Evolutionary conservation across 1,140 invertebrate species (phyloP).

Genomic region (Lamellibrachia luymesi): DNA sequence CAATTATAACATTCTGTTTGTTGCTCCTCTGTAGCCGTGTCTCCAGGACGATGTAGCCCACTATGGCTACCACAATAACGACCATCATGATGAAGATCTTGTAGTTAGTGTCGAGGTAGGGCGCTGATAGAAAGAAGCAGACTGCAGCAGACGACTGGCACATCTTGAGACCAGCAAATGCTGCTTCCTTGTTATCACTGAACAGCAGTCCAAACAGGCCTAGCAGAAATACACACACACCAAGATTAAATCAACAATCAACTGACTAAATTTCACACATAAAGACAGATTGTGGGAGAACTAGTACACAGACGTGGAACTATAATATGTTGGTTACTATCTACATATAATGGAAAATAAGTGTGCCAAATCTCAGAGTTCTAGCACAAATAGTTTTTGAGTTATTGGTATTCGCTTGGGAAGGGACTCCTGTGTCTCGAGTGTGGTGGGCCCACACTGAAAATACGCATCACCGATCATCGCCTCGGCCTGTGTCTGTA

Average conservation of each 20-base stretch:
- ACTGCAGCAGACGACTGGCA: conserved; percentile 22
- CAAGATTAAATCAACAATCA: neutral
- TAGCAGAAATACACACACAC: conserved; percentile 22
- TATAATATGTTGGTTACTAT: no score
- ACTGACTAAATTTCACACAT: no score
- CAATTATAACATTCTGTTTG: neutral
- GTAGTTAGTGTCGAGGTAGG: conserved; percentile 24
- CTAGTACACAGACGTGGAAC: no score
- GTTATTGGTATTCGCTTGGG: no score
- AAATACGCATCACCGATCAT: no score
- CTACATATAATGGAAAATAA: no score
- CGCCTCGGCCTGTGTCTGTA: no score
- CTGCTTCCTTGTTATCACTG: conserved; percentile 41
- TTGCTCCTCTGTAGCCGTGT: neutral
- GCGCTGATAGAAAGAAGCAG: conserved; percentile 21
- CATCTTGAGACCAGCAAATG: conserved; percentile 35
- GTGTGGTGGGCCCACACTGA: no score
- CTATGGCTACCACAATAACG: conserved; percentile 17
- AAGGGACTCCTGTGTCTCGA: no score
- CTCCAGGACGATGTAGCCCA: conserved; percentile 19
- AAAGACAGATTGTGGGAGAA: no score
- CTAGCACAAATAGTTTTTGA: no score
- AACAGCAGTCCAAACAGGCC: conserved; percentile 44
- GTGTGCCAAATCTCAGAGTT: no score
- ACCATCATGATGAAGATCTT: conserved; percentile 25